Base-by-base conservation (phyloP, 2,888 invertebrate genomes). In the Argyresthia albistria region DNA sequence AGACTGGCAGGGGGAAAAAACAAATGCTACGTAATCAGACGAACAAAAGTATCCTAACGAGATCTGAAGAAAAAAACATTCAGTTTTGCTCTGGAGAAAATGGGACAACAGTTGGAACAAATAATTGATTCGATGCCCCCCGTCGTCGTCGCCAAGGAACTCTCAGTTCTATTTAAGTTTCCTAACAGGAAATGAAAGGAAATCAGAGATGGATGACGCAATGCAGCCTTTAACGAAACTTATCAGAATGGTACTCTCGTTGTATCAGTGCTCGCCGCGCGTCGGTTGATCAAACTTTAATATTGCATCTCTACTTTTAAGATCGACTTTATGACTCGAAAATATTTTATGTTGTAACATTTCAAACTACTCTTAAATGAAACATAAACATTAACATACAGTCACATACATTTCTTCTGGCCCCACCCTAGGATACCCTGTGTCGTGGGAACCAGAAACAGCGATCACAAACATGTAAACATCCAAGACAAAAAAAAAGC, bases 131-230 rank as follows among this genome's bases (percentile, higher is more conserved):
- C 75, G 73, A n/a, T n/a, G 74, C 72, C 70, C 76, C n/a, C n/a
- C n/a, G n/a, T n/a, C 73, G 73, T 47, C 76, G 78, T 79, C 76
- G 80, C 79, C 78, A 79, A 70, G 80, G 77, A 83, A 82, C 75
- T 80, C 83, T 80, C 79, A 75, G 79, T 79, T 86, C 83, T 86
- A 84, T 86, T 84, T 82, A 83, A 86, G 86, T 86, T 86, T 84
- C 83, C 82, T 82, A 74, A 84, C 77, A 83, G 86, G 86, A 86
- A 86, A 86, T 86, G 83, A 84, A 83, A 83, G 84, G 86, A 86
- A 86, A 86, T 86, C 83, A 82, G 76, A 73, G 64, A 69, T 72
- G 71, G 64, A 69, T 72, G 71, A 67, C 73, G 79, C 75, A 72
- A 72, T 65, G 71, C 62, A 76, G 75, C 75, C 78, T 80, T 81